Percentiles rank a stretch among this genome's conserved stretches.
These are phyloP conservation scores for Heterodera schachtii DNA, from an alignment of 1,140 invertebrate species.

Conservation along the genomic window DNA sequence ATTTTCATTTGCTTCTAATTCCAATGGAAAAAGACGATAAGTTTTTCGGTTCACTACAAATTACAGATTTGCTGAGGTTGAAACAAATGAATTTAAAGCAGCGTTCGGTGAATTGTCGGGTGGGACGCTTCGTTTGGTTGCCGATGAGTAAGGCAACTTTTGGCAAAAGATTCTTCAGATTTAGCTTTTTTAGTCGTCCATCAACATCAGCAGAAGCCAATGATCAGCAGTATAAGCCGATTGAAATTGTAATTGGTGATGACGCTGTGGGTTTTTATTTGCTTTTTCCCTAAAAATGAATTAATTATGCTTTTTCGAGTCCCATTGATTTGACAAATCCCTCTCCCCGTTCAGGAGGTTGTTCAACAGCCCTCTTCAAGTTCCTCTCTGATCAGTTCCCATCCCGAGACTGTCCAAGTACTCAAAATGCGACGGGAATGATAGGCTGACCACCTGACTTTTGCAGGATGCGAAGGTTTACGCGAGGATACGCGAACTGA, in stretches of 20 bases:
- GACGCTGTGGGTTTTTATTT: constrained; percentile 11
- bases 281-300: background rate
- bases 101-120: background rate
- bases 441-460: no score
- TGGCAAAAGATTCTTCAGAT: background rate
- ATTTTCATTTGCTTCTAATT: background rate
- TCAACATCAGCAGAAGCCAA: constrained; percentile 23
- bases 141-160: no score
- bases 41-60: background rate
- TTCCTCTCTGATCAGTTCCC: constrained; percentile 40
- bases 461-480: constrained; percentile 42
- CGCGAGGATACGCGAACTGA: constrained; percentile 42
- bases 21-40: no score
- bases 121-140: background rate
- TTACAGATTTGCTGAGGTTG: background rate
- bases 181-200: constrained; percentile 5
- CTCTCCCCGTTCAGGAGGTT: constrained; percentile 10
- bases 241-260: constrained; percentile 34
- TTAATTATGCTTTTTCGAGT: background rate
- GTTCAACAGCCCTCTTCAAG: constrained; percentile 42
- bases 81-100: background rate
- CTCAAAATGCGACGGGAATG: constrained; percentile 36
- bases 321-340: background rate
- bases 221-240: constrained; percentile 10
- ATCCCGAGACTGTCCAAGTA: constrained; percentile 35